phyloP scores from a whole-genome alignment of 1,140 invertebrate genomes.

The Dinoponera quadriceps region DNA sequence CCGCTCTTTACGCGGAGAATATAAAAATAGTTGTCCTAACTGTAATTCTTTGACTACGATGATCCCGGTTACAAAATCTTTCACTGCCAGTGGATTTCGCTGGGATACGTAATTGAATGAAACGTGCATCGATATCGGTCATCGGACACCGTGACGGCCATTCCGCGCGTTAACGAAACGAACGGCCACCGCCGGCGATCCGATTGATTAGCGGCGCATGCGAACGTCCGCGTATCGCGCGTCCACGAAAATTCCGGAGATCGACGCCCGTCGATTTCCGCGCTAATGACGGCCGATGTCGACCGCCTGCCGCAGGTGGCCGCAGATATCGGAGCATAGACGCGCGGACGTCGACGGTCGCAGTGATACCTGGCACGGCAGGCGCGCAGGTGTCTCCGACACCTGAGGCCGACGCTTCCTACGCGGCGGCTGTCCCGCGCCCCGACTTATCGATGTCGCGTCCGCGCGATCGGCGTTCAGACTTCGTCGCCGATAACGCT shows the following conservation, averaged over 20 bases:
- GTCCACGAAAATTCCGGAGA: background rate
- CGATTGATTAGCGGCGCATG: background rate
- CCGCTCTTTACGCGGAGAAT: too few species aligned
- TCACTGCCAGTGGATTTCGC: too few species aligned
- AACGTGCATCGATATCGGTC: too few species aligned
- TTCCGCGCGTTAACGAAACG: too few species aligned
- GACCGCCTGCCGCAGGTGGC: slow-evolving; percentile 36
- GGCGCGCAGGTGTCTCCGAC: slow-evolving; percentile 32
- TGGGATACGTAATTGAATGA: too few species aligned
- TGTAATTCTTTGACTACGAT: too few species aligned
- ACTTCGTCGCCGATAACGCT: background rate
- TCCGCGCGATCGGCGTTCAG: slow-evolving; percentile 17
- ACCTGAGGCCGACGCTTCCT: slow-evolving; percentile 36
- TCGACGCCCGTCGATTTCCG: background rate
- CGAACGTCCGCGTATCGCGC: background rate
- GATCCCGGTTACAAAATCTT: too few species aligned
- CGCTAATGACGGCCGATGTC: background rate
- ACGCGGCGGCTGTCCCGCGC: slow-evolving; percentile 12
- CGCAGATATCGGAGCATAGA: slow-evolving; percentile 19
- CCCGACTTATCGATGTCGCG: slow-evolving; percentile 17
- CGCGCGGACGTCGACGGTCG: slow-evolving; percentile 25
- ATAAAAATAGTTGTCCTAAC: too few species aligned
- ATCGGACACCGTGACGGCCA: too few species aligned
- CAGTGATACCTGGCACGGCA: slow-evolving; percentile 50
- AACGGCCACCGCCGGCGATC: too few species aligned